Evolutionary conservation across 2,888 invertebrate genomes (phyloP).

Genomic region (Clanis bilineata): DNA sequence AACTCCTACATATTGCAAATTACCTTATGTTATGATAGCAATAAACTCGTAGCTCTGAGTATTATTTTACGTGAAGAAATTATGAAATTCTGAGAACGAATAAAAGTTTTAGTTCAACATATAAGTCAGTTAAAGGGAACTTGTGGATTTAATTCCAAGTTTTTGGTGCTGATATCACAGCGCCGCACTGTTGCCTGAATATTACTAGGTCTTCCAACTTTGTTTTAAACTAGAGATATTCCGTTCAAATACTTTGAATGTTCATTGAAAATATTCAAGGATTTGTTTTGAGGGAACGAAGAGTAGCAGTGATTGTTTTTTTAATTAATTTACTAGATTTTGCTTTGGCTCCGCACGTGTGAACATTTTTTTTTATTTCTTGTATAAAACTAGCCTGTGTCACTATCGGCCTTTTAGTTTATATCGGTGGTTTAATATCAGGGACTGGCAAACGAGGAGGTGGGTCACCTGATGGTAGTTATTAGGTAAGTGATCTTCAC

Average conservation of each 20-base stretch:
- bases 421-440: too few species aligned
- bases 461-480: too few species aligned
- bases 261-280: background rate
- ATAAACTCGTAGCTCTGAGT: background rate
- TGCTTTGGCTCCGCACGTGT: too few species aligned
- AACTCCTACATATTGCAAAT: background rate
- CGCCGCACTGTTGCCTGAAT: conserved; percentile 13
- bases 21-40: background rate
- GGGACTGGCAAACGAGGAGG: too few species aligned
- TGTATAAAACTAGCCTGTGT: too few species aligned
- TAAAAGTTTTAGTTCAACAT: conserved; percentile 18
- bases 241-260: conserved; percentile 1
- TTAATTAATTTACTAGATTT: too few species aligned
- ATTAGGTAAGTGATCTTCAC: too few species aligned
- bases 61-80: conserved; percentile 7
- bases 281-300: background rate
- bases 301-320: background rate
- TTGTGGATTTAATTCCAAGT: conserved; percentile 32
- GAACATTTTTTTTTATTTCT: too few species aligned
- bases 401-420: too few species aligned
- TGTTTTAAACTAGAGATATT: conserved; percentile 6
- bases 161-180: conserved; percentile 25
- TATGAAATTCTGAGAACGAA: conserved; percentile 14
- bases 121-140: conserved; percentile 28
- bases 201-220: conserved; percentile 5